phyloP scores from a whole-genome alignment of 2,797 vertebrate genomes.

The Anguilla obscura region DNA sequence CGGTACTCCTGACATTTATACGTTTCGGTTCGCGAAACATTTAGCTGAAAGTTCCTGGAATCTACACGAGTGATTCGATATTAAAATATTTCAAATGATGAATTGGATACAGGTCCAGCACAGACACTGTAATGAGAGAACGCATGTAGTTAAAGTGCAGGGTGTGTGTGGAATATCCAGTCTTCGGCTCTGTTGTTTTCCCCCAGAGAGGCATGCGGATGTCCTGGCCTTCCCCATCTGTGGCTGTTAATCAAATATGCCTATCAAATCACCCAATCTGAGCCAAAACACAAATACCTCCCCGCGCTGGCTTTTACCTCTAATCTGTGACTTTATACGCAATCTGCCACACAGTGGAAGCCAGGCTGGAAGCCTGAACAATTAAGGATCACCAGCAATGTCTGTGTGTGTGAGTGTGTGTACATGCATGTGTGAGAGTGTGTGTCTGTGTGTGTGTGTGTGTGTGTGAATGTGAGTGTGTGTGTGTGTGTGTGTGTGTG shows the following conservation, averaged over 20 bases:
- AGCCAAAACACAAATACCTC: constrained; percentile 21
- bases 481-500: neutral
- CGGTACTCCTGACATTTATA: neutral
- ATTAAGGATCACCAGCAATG: constrained; percentile 10
- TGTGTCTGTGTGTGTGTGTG: neutral
- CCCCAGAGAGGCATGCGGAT: constrained; percentile 7
- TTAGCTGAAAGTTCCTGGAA: neutral
- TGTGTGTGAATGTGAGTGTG: neutral
- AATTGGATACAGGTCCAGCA: neutral
- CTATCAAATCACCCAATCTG: constrained; percentile 31
- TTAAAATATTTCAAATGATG: neutral
- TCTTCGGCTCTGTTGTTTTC: neutral
- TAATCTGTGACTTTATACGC: constrained; percentile 30
- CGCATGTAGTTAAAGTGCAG: neutral
- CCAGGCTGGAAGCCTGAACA: neutral
- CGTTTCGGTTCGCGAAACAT: neutral
- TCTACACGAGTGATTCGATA: neutral
- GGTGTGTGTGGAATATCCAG: neutral
- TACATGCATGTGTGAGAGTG: neutral
- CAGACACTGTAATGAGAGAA: neutral
- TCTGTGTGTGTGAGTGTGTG: neutral
- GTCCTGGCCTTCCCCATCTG: constrained; percentile 31
- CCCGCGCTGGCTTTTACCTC: neutral
- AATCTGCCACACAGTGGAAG: constrained; percentile 11
- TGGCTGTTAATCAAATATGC: constrained; percentile 12